Percentiles rank a stretch among this genome's conserved stretches.
Evolutionary conservation across 2,113 vertebrate genomes (phyloP).

Genomic region (Sebastes schlegelii): DNA sequence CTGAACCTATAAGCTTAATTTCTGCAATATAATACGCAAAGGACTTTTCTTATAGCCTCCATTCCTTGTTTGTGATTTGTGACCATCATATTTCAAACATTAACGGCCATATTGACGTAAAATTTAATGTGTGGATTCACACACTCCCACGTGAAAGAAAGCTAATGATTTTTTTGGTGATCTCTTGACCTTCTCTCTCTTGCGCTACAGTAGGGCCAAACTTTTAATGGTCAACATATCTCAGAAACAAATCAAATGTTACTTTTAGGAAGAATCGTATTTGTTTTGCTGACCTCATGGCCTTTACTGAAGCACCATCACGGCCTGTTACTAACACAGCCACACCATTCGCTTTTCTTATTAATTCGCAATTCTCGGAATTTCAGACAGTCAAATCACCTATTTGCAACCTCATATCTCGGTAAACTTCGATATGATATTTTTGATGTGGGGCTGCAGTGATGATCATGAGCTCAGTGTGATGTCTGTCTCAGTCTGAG

Average conservation of each 20-base stretch:
- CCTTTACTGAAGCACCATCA: not conserved
- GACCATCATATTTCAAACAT: slow-evolving; percentile 1
- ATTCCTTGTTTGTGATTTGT: slow-evolving; percentile 20
- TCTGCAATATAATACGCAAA: not conserved
- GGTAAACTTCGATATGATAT: not conserved
- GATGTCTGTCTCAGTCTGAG: not conserved
- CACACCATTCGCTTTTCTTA: not conserved
- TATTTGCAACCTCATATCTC: not conserved
- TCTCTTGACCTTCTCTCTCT: slow-evolving; percentile 18
- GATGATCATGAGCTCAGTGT: not conserved
- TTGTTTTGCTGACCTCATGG: slow-evolving; percentile 13
- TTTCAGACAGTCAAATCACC: not conserved
- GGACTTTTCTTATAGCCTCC: not conserved
- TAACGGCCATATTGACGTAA: not conserved
- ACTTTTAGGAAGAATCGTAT: not conserved
- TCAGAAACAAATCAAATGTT: not conserved
- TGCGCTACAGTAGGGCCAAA: not conserved
- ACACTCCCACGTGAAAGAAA: not conserved
- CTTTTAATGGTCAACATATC: not conserved
- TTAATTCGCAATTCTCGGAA: not conserved
- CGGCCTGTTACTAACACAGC: not conserved
- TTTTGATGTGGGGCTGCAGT: not conserved
- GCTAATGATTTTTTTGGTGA: not conserved
- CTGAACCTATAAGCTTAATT: no score
- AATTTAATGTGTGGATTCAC: not conserved